Evolutionary conservation across 2,797 vertebrate species (phyloP).

Genomic region (Spea hammondii): DNA sequence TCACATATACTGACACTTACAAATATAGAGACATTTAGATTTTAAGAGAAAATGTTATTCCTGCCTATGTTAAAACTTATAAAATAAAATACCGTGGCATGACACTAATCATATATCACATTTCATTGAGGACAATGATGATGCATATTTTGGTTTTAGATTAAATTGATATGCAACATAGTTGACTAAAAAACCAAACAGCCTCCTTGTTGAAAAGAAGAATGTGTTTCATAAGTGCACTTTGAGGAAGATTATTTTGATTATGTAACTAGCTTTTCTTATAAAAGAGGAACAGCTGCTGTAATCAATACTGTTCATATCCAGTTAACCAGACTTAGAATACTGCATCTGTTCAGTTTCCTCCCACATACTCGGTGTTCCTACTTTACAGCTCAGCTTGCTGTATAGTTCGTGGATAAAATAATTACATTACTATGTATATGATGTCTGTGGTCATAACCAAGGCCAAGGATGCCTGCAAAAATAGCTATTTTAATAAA

Average conservation of each 20-base stretch:
- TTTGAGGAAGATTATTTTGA: conserved; percentile 22
- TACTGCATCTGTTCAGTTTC: conserved; percentile 25
- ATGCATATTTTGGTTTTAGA: too few species aligned
- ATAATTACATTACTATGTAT: conserved; percentile 1
- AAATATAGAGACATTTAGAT: too few species aligned
- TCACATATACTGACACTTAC: too few species aligned
- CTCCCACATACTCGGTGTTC: background rate
- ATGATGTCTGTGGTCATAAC: background rate
- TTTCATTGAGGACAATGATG: too few species aligned
- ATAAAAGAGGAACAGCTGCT: conserved; percentile 31
- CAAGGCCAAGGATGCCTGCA: background rate
- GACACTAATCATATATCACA: too few species aligned
- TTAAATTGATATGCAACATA: too few species aligned
- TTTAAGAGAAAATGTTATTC: too few species aligned
- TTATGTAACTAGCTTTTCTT: conserved; percentile 22
- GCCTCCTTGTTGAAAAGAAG: background rate
- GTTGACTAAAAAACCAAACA: too few species aligned
- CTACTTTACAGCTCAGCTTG: background rate
- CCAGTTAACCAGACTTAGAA: conserved; percentile 21
- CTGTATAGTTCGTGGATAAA: background rate
- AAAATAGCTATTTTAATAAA: conserved; percentile 24
- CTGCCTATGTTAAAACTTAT: too few species aligned
- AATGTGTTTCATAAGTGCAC: background rate
- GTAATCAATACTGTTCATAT: conserved; percentile 37
- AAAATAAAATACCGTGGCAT: too few species aligned